Conservation (phyloP, 2,888 invertebrate species). For the Parasteatoda lunata region DNA sequence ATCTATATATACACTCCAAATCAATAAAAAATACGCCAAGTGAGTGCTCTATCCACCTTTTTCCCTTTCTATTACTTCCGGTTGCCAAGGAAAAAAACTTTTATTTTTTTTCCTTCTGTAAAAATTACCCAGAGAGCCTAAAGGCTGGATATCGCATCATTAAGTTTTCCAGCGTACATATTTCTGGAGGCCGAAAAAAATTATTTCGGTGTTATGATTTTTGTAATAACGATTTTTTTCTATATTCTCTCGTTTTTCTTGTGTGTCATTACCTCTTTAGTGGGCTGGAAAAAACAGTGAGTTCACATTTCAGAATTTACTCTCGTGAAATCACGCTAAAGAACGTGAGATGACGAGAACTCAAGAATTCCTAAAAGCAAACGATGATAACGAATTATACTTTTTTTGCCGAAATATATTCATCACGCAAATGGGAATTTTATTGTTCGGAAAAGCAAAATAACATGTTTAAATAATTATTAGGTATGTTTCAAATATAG, state of each 20-base stretch:
- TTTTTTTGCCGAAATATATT: too few relatives aligned
- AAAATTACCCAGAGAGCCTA: slow-evolving; percentile 38
- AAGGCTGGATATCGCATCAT: slow-evolving; percentile 47
- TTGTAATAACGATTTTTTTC: slow-evolving; percentile 42
- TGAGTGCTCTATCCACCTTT: slow-evolving; percentile 24
- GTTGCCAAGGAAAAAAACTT: slow-evolving; percentile 26
- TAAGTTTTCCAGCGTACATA: slow-evolving; percentile 42
- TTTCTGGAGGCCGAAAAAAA: slow-evolving; percentile 28
- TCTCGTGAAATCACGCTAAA: slow-evolving; percentile 13
- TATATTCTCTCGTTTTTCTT: slow-evolving; percentile 9
- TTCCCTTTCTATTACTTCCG: slow-evolving; percentile 37
- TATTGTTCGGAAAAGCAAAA: too few relatives aligned
- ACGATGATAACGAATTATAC: too few relatives aligned
- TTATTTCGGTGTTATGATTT: slow-evolving; percentile 42
- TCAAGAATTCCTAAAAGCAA: background rate
- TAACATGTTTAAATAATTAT: too few relatives aligned
- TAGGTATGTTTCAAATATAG: too few relatives aligned
- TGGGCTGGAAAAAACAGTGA: slow-evolving; percentile 1
- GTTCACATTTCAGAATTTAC: background rate
- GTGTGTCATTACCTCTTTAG: slow-evolving; percentile 53
- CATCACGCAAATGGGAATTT: too few relatives aligned
- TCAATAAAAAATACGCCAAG: slow-evolving; percentile 31
- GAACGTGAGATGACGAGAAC: slow-evolving; percentile 13
- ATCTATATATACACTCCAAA: slow-evolving; percentile 1
- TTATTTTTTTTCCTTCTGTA: slow-evolving; percentile 9